phyloP scores from a whole-genome alignment of 2,888 invertebrate genomes.

The Spatulosminthurus flaviceps region DNA sequence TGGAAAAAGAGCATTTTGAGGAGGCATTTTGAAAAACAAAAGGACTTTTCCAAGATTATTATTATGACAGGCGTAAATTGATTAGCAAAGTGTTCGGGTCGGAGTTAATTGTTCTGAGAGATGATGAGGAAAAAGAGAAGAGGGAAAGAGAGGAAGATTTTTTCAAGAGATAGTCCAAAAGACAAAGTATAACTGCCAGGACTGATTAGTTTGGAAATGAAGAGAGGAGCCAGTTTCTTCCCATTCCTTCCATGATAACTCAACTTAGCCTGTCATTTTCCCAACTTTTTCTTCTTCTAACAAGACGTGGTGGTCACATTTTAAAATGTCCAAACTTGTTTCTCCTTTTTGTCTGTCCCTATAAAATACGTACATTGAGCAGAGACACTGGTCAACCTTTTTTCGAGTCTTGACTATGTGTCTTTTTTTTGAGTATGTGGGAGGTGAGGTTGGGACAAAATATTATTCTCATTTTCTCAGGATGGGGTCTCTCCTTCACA shows the following conservation, averaged over 20 bases:
- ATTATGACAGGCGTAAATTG: slow-evolving; percentile 28
- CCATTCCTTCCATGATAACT: background rate
- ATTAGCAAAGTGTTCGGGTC: slow-evolving; percentile 7
- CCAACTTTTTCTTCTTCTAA: background rate
- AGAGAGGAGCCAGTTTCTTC: too few relatives aligned
- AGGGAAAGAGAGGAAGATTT: background rate
- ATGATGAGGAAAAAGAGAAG: too few relatives aligned
- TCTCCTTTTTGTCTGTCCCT: too few relatives aligned
- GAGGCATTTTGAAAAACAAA: background rate
- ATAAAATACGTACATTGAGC: too few relatives aligned
- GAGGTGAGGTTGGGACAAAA: slow-evolving; percentile 27
- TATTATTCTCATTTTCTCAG: slow-evolving; percentile 38
- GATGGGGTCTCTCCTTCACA: slow-evolving; percentile 25
- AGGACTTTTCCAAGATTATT: background rate
- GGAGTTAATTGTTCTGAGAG: slow-evolving; percentile 15
- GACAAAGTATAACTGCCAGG: slow-evolving; percentile 23
- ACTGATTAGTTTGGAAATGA: slow-evolving; percentile 23
- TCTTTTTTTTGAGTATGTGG: background rate
- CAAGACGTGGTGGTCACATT: too few relatives aligned
- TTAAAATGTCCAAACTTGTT: too few relatives aligned
- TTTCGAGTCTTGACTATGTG: background rate
- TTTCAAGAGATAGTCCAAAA: background rate
- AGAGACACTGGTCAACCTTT: background rate
- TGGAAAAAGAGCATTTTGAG: too few relatives aligned
- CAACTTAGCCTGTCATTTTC: slow-evolving; percentile 7